Base-by-base conservation (phyloP, 2,888 invertebrate species). In the Tubulanus polymorphus region DNA sequence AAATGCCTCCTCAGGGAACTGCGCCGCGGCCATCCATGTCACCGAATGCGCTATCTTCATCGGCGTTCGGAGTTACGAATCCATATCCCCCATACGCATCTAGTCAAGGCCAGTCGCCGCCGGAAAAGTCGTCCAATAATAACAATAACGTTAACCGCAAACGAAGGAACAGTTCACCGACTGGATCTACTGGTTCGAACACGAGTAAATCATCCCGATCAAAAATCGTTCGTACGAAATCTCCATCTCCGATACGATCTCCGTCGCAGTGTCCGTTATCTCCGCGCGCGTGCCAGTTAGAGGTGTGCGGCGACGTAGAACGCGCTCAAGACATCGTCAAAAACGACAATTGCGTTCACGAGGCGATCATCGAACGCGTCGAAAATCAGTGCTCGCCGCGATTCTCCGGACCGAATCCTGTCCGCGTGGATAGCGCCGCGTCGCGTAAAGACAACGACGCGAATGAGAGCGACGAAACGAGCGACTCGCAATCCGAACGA, bases 321-420 rank as follows among this genome's bases (percentile, higher is more conserved):
- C 48, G 62, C 41, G 66, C 64, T 37, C 59, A 64, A 55, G 62
- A 65, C 58, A 56, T 65, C 35, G 61, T 64, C 26, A 18, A 20
- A 6, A 15, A 45, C 5, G 41, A 28, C 20, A 51, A 63, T 55
- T 61, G 63, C 59, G 61, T 64, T 51, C 66, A 68, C 59, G 67
- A 69, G 56, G 65, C 70, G 12, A 63, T 57, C 54, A 69, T 69
- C 52, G 69, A 67, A 46, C 60, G 67, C 23, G 48, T 66, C 30
- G 69, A 71, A 54, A 71, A 70, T 54, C 56, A 62, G 56, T 51
- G 52, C 55, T 27, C 57, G 29, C 50, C 48, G n/a, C n/a, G n/a
- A n/a, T n/a, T n/a, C n/a, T n/a, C n/a, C n/a, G n/a, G n/a, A n/a
- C n/a, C n/a, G n/a, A n/a, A n/a, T n/a, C n/a, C n/a, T n/a, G n/a